Conservation (phyloP, 1,140 invertebrate genomes). For the Caenorhabditis brenneri region DNA sequence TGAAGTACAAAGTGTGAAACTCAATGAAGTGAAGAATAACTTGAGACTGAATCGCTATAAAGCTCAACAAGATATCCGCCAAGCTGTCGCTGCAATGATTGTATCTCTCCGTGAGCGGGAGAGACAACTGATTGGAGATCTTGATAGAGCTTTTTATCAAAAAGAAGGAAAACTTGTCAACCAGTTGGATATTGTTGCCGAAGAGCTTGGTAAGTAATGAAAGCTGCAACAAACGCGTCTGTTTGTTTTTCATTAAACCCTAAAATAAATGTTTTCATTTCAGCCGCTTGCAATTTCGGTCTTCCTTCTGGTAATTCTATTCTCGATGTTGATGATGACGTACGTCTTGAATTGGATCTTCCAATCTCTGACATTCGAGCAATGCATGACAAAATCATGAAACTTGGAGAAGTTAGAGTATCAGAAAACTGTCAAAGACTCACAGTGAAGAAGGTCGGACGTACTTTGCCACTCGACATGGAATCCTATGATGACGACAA, state of each 20-base stretch:
- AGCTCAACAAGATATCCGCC: slow-evolving; percentile 32
- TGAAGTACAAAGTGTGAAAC: slow-evolving; percentile 14
- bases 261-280: neutral
- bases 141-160: slow-evolving; percentile 5
- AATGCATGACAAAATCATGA: neutral
- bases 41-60: slow-evolving; percentile 9
- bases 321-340: slow-evolving; percentile 14
- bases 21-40: slow-evolving; percentile 17
- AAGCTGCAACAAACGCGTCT: too few relatives aligned
- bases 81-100: slow-evolving; percentile 8
- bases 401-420: neutral
- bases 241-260: neutral
- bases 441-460: slow-evolving; percentile 5
- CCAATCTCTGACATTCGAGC: neutral
- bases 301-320: neutral
- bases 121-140: neutral
- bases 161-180: slow-evolving; percentile 9
- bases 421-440: slow-evolving; percentile 8
- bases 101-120: neutral
- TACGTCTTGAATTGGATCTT: slow-evolving; percentile 35
- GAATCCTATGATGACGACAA: slow-evolving; percentile 20
- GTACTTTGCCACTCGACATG: slow-evolving; percentile 32
- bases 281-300: neutral
- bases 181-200: slow-evolving; percentile 9
- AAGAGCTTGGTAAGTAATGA: neutral